phyloP scores from a whole-genome alignment of 2,113 vertebrate genomes.

The Poecile atricapillus region DNA sequence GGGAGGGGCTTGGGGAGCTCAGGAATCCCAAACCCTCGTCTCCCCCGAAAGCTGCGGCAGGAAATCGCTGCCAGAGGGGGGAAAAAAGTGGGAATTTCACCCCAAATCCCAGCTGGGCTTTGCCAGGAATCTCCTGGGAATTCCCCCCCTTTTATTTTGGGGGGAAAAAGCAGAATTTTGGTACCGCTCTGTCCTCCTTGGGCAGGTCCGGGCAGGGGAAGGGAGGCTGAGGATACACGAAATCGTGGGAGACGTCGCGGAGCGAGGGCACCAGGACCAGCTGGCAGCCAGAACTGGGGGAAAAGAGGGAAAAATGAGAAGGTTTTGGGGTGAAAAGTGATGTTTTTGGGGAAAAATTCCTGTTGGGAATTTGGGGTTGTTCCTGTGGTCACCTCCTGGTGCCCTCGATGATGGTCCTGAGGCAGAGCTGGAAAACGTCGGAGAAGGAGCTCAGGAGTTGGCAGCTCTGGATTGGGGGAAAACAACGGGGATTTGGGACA shows the following conservation, averaged over 20 bases:
- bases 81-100: not conserved
- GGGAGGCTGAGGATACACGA: constrained; percentile 88
- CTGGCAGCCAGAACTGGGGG: constrained; percentile 61
- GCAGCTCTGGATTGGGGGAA: constrained; percentile 67
- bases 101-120: not conserved
- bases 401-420: constrained; percentile 84
- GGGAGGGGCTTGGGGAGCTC: not conserved
- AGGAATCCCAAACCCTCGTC: not conserved
- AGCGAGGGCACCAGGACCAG: constrained; percentile 86
- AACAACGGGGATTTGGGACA: fast-evolving
- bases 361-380: fast-evolving
- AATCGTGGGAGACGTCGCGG: constrained; percentile 84
- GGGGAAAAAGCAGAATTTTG: fast-evolving
- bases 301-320: fast-evolving
- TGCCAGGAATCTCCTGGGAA: too few species aligned
- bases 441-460: constrained; percentile 81
- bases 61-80: fast-evolving
- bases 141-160: not conserved
- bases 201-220: constrained; percentile 71
- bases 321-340: not conserved
- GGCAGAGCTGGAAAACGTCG: constrained; percentile 81
- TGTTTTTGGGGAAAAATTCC: fast-evolving
- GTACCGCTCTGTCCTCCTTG: constrained; percentile 81
- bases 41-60: not conserved
- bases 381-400: constrained; percentile 76